phyloP scores from a whole-genome alignment of 2,113 vertebrate genomes.

The Phasianus colchicus region DNA sequence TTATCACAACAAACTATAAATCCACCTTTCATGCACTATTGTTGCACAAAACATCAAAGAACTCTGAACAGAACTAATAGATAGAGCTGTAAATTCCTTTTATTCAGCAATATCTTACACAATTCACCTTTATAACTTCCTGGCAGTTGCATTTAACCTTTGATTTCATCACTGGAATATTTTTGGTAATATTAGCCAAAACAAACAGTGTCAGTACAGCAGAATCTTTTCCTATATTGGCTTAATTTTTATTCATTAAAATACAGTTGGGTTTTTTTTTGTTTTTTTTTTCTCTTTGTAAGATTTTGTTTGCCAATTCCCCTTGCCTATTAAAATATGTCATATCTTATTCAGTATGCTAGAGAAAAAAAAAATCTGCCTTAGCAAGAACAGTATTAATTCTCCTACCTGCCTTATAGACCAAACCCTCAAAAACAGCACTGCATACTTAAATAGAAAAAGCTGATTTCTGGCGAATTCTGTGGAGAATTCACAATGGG shows the following conservation, averaged over 20 bases:
- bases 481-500: not conserved
- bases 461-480: not conserved
- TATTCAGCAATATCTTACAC: slow-evolving; percentile 37
- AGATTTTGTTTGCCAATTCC: not conserved
- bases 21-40: not conserved
- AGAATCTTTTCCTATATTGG: slow-evolving; percentile 37
- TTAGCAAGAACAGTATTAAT: not conserved
- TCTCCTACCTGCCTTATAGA: not conserved
- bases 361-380: not conserved
- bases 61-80: not conserved
- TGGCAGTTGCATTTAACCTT: slow-evolving; percentile 44
- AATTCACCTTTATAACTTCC: slow-evolving; percentile 62
- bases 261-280: not conserved
- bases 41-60: not conserved
- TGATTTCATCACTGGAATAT: slow-evolving; percentile 45
- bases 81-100: slow-evolving; percentile 1
- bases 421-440: not conserved
- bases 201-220: slow-evolving; percentile 2
- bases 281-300: not conserved
- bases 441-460: not conserved
- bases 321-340: not conserved
- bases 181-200: slow-evolving; percentile 48
- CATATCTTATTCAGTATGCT: not conserved
- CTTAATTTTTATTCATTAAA: slow-evolving; percentile 41
- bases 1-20: not conserved